Base-by-base conservation (phyloP, 2,888 invertebrate species). In the Papilio gigon region DNA sequence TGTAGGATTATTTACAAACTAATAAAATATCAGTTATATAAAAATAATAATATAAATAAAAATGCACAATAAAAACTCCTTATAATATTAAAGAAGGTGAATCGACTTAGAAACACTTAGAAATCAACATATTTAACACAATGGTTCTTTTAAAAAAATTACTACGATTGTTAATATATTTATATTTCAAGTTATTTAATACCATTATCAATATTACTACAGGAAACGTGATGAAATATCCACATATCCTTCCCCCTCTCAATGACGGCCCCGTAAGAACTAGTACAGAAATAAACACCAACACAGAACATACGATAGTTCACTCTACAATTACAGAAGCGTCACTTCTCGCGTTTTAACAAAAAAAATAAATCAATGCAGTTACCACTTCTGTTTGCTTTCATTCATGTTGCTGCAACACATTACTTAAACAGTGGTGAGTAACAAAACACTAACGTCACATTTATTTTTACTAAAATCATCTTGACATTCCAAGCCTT, bases 391-490 rank as follows among this genome's bases (percentile, higher is more conserved):
- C 6, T 14, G 12, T 50, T 27, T 27, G 4, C 14, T n/a, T 25
- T 25, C 11, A 25, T 50, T n/a, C 27, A 53, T 53, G 2, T 53
- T 27, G 53, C 6, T 27, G 53, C 53, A n/a, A 53, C 53, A n/a
- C 25, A 53, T 50, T 50, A 50, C 25, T 12, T 50, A 9, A 50
- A 50, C 14, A 25, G 12, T 0, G 50, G 25, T 50, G 14, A 50
- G 50, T 40, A 40, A n/a, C 5, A 40, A 0, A 40, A 3, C n/a
- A 35, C n/a, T n/a, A n/a, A n/a, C n/a, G n/a, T n/a, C n/a, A n/a
- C 8, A 5, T 5, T 8, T 35, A 11, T 35, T 8, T 35, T 35
- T 35, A 11, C 9, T 11, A 35, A 35, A n/a, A n/a, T n/a, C n/a
- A n/a, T n/a, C n/a, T n/a, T n/a, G n/a, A n/a, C n/a, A n/a, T n/a